Base-by-base conservation (phyloP, 2,888 invertebrate genomes). In the Amphipyra tragopoginis region DNA sequence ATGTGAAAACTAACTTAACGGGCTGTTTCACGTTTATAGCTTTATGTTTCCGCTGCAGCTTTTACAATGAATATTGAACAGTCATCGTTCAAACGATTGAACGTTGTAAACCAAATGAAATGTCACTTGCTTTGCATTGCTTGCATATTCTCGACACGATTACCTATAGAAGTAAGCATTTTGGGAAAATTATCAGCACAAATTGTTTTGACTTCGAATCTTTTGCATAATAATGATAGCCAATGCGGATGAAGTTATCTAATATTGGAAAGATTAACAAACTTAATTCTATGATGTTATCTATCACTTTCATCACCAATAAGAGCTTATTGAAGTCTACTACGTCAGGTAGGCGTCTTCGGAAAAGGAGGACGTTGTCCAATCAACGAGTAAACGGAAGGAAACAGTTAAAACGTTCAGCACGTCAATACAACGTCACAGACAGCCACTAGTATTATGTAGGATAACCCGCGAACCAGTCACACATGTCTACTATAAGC, bases 61-160 rank as follows among this genome's bases (percentile, higher is more conserved):
- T 71, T 47, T 61, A 53, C 52, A 60, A 43, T 65, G 60, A 69
- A 70, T 56, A 65, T 71, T 70, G 51, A 70, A 56, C 44, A 65
- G 54, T 44, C 38, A 42, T 50, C 53, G 51, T 9, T 26, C n/a
- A 5, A 14, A 8, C 21, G 7, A 55, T 44, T 49, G 40, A 13
- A 47, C 43, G 39, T 65, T 70, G 34, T 26, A 29, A 54, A 43
- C 21, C 33, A 40, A 58, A 51, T 43, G 26, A 39, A 48, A 64
- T 50, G 21, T 59, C 47, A 36, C 21, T 55, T 63, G 38, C 40
- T 65, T 65, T 65, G 50, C 59, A 44, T 36, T 26, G 47, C 29
- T 65, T 55, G 38, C 43, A 55, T 65, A 53, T 70, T 48, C 42
- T 56, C 40, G 10, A 40, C 42, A 63, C 40, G 10, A 40, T 13